Conservation (phyloP, 2,797 vertebrate species). For the Pantherophis alleghaniensis region DNA sequence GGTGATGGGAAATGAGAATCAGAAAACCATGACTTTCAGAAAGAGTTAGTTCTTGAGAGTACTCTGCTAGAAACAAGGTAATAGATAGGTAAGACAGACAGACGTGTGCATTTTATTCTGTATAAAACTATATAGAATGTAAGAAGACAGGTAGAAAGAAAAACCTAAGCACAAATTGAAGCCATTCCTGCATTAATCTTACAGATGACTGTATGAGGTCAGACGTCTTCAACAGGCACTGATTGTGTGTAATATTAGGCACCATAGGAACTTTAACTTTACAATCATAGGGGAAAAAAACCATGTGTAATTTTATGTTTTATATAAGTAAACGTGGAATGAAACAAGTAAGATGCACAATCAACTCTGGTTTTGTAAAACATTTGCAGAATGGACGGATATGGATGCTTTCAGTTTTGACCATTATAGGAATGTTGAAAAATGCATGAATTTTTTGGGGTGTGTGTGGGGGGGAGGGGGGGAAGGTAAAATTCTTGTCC, state of each 20-base stretch:
- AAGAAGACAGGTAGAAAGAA: neutral
- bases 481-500: neutral
- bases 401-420: neutral
- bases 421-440: neutral
- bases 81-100: neutral
- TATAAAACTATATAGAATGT: neutral
- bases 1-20: constrained; percentile 4
- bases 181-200: neutral
- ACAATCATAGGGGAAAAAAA: neutral
- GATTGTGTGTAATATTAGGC: neutral
- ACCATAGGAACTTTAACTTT: neutral
- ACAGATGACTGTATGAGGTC: neutral
- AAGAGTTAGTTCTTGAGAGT: neutral
- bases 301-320: neutral
- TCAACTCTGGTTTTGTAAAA: neutral
- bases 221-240: neutral
- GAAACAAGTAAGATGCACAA: neutral
- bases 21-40: neutral
- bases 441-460: neutral
- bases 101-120: neutral
- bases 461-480: too few relatives aligned
- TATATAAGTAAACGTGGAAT: neutral
- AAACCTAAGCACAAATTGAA: neutral
- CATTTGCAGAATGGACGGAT: neutral
- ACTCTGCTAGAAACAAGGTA: neutral